A percentile compares a stretch with the other conserved stretches of the same genome.
Evolutionary conservation across 2,113 vertebrate species (phyloP).

Genomic region (Oreochromis spilurus): DNA sequence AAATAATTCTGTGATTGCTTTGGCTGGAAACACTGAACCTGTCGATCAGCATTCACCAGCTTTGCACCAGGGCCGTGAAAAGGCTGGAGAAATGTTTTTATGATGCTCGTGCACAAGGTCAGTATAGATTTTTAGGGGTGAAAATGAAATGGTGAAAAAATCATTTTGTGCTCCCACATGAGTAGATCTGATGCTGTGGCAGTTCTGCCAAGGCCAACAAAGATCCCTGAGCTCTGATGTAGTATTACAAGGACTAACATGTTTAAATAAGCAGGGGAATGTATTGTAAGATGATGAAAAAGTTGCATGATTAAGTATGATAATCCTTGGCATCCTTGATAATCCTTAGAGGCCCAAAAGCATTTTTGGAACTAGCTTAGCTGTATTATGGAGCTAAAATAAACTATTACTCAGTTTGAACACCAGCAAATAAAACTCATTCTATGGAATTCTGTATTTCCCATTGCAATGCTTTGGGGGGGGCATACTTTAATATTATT

Average conservation of each 20-base stretch:
- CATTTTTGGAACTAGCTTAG: not conserved
- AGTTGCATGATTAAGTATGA: not conserved
- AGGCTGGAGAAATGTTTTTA: not conserved
- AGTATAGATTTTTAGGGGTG: constrained; percentile 30
- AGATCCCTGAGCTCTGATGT: constrained; percentile 23
- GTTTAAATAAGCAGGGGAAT: not conserved
- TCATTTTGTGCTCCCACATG: constrained; percentile 5
- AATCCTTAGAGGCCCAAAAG: not conserved
- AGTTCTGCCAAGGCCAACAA: constrained; percentile 37
- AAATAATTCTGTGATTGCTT: not conserved
- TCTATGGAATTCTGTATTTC: not conserved
- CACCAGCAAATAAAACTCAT: not conserved
- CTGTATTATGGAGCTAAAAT: not conserved
- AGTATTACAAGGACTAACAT: constrained; percentile 18
- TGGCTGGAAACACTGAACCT: not conserved
- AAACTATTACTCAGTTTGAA: not conserved
- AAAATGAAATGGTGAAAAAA: constrained; percentile 17
- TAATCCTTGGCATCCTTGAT: not conserved
- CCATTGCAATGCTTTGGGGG: not conserved
- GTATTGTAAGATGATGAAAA: not conserved
- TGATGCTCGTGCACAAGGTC: constrained; percentile 18
- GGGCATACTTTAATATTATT: not conserved
- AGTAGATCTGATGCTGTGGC: constrained; percentile 25
- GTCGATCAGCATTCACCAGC: not conserved
- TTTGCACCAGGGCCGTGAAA: not conserved